phyloP scores from a whole-genome alignment of 1,140 invertebrate genomes.

The Belonocnema kinseyi region DNA sequence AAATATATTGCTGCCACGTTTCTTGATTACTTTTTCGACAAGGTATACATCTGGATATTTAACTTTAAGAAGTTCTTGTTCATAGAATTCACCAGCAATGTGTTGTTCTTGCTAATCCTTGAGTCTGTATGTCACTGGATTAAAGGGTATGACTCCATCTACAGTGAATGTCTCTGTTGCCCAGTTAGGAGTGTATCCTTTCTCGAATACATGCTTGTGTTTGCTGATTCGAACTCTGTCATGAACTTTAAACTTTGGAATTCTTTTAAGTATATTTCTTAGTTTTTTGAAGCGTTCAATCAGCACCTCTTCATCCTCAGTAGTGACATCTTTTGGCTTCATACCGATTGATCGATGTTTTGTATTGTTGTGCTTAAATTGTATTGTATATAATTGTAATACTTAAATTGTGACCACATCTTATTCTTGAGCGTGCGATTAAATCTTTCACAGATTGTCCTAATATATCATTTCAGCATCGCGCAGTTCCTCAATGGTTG shows the following conservation, averaged over 20 bases:
- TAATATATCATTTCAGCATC: no score
- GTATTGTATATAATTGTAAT: not conserved
- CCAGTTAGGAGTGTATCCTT: no score
- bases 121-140: not conserved
- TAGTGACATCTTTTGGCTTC: conserved; percentile 52
- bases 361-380: conserved; percentile 60
- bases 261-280: not conserved
- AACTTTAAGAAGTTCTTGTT: conserved; percentile 42
- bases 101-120: conserved; percentile 38
- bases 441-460: not conserved
- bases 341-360: conserved; percentile 60
- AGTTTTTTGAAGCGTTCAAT: no score
- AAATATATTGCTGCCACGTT: conserved; percentile 53
- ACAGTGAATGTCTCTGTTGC: no score
- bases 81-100: conserved; percentile 53
- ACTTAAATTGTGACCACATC: no score
- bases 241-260: no score
- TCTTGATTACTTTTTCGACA: conserved; percentile 55
- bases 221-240: no score
- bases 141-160: no score
- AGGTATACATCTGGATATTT: conserved; percentile 53
- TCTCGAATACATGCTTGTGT: no score
- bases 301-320: conserved; percentile 23
- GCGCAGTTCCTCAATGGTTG: no score
- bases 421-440: not conserved